These are phyloP conservation scores for Microtus californicus DNA, from an alignment of 2,797 vertebrate species.

Conservation along the genomic window DNA sequence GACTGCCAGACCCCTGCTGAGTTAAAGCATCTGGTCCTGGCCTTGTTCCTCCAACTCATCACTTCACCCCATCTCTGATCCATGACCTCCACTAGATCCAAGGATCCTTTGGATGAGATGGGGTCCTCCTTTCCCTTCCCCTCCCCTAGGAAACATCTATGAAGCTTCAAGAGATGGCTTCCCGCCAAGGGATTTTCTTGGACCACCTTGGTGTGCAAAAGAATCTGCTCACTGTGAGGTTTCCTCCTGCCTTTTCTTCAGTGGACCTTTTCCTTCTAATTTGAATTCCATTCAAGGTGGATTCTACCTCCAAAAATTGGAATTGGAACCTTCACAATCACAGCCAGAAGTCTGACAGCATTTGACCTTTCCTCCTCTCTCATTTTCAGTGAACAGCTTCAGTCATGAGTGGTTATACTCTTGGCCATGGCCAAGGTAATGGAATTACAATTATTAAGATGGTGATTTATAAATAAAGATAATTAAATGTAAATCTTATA, in stretches of 20 bases:
- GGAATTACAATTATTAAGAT: conserved; percentile 86
- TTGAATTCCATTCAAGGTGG: background rate
- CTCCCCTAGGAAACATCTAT: conserved; percentile 79
- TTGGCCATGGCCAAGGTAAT: conserved; percentile 83
- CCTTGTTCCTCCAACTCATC: conserved; percentile 78
- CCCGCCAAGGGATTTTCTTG: background rate
- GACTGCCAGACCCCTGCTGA: conserved; percentile 72
- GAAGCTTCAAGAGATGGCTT: conserved; percentile 83
- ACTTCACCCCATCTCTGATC: conserved; percentile 80
- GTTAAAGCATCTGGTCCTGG: conserved; percentile 74
- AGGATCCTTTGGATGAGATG: conserved; percentile 84
- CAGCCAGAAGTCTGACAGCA: conserved; percentile 77
- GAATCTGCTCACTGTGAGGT: conserved; percentile 84
- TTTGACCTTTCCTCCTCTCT: conserved; percentile 37
- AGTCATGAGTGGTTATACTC: conserved; percentile 78
- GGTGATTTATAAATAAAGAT: conserved; percentile 86
- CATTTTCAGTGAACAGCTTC: conserved; percentile 82
- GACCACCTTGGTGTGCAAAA: conserved; percentile 74
- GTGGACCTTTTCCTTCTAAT: background rate
- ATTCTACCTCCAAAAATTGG: conserved; percentile 51
- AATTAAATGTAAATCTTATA: conserved; percentile 78
- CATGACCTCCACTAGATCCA: conserved; percentile 82
- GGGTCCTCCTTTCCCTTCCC: conserved; percentile 83
- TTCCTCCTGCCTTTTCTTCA: conserved; percentile 82
- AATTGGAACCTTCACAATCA: conserved; percentile 1